Conservation (phyloP, 2,113 vertebrate genomes). For the Gymnarchus niloticus region DNA sequence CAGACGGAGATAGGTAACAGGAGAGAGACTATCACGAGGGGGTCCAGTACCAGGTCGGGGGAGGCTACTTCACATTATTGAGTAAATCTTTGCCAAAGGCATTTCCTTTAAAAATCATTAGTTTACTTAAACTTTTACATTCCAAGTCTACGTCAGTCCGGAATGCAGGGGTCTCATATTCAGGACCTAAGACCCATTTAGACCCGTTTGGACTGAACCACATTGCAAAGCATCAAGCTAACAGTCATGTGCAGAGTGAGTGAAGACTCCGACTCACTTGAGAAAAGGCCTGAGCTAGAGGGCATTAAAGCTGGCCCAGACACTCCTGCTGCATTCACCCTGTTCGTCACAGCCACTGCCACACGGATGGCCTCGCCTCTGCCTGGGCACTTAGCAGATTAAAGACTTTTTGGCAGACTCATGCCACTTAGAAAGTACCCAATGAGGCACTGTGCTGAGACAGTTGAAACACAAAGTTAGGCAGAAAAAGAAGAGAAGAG, state of each 20-base stretch:
- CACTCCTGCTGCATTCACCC: neutral
- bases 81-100: neutral
- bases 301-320: neutral
- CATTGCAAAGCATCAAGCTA: neutral
- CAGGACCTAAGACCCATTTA: neutral
- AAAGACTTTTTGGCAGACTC: conserved; percentile 20
- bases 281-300: neutral
- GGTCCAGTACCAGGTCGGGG: neutral
- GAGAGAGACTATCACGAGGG: neutral
- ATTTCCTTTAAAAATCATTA: neutral
- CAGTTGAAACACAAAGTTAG: conserved; percentile 31
- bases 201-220: neutral
- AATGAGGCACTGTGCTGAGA: conserved; percentile 33
- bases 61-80: neutral
- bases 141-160: too few relatives aligned
- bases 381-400: conserved; percentile 7
- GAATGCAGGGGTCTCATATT: neutral
- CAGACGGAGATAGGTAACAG: neutral
- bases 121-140: neutral
- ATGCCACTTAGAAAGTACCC: conserved; percentile 38
- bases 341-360: neutral
- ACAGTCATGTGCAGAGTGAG: neutral
- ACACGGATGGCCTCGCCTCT: neutral
- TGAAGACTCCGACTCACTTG: neutral
- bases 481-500: conserved; percentile 20